These are phyloP conservation scores for Rhabdomys dilectus DNA, from an alignment of 2,113 vertebrate genomes.

Conservation along the genomic window DNA sequence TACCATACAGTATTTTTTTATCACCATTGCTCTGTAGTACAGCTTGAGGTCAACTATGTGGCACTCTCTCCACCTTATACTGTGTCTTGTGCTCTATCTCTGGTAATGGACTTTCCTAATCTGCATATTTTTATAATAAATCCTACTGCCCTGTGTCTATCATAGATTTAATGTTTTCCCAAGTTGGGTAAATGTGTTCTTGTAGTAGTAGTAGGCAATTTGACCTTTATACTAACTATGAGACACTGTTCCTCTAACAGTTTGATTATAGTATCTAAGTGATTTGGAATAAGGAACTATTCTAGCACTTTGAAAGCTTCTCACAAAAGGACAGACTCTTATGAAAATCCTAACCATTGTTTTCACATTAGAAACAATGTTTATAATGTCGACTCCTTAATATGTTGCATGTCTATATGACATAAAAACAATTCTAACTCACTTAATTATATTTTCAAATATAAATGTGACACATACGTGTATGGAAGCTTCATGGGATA, in stretches of 20 bases:
- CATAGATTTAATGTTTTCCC: neutral
- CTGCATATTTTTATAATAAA: neutral
- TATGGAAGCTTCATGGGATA: no score
- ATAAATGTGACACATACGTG: neutral
- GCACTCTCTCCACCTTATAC: accelerated
- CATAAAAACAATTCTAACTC: neutral
- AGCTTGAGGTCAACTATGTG: neutral
- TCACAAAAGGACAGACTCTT: neutral
- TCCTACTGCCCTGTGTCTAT: accelerated
- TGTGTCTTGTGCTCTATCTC: neutral
- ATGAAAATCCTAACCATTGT: neutral
- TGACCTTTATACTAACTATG: neutral
- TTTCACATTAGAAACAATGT: neutral
- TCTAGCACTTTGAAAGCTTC: neutral
- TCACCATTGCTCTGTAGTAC: no score
- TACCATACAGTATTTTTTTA: no score
- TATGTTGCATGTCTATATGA: neutral
- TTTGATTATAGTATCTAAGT: neutral
- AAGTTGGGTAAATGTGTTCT: neutral
- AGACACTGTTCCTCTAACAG: neutral
- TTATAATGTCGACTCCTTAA: neutral
- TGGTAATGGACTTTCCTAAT: neutral
- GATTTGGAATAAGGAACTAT: neutral
- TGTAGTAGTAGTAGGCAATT: neutral
- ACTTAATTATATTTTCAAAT: neutral